Evolutionary conservation across 1,140 invertebrate species (phyloP), one percentile per base, ranked within the genome.

Genomic region (Neodiprion pinetum): DNA sequence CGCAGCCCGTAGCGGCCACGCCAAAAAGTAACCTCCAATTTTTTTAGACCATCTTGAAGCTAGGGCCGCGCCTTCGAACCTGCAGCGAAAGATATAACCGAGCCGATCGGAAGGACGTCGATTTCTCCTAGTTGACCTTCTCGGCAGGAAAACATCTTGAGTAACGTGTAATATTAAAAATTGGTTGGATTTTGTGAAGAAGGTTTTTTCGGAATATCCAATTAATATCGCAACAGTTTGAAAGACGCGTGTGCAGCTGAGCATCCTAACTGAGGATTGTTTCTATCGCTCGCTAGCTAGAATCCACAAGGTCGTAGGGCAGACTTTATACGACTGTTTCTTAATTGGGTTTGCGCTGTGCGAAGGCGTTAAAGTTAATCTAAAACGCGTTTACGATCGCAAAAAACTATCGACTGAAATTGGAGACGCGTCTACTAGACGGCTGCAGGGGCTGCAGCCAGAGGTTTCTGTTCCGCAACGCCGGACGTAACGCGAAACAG

Each of bases 321-420:
- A 74, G 72, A 49, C 71, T 71, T 80, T 80, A 81, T 80, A 82
- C 76, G 79, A 81, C 71, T 71, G 73, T 68, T 70, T 79, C 77
- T 78, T 84, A 85, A 85, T 85, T 85, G 83, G 79, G 72, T 81
- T 84, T 80, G 72, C 71, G 76, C 74, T 76, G 74, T 76, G 76
- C 78, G 76, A 67, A 78, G 74, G 73, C 76, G 78, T 75, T 78
- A 77, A 80, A 81, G 83, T 83, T 84, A 83, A 85, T 83, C 80
- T 72, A 77, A 79, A 75, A 81, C 79, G 76, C 82, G 78, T 86
- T 87, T 85, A 86, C 82, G 84, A 85, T 82, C 78, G 82, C 81
- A 85, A 84, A 85, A 87, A 86, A 85, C 80, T 82, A 83, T 84
- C 81, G 78, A 82, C 73, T 79, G 85, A 87, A 86, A 87, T 85